Conservation (phyloP, 2,888 invertebrate genomes). For the Tuta absoluta region DNA sequence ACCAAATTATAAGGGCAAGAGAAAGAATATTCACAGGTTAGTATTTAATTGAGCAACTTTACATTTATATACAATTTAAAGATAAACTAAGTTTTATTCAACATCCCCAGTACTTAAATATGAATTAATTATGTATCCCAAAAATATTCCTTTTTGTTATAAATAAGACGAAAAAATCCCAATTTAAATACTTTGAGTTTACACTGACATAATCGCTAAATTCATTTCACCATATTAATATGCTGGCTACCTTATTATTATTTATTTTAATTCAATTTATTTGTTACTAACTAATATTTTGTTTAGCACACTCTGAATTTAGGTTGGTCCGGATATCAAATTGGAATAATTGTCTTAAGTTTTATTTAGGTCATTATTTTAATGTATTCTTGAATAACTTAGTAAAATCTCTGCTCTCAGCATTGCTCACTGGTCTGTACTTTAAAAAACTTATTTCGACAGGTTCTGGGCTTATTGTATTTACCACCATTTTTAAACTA, state of each 20-base stretch:
- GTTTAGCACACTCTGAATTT: constrained; percentile 2
- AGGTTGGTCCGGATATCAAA: neutral
- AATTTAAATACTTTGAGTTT: neutral
- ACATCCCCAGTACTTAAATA: neutral
- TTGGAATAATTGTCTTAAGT: neutral
- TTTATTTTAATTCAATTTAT: neutral
- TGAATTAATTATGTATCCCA: neutral
- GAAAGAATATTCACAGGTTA: constrained; percentile 93
- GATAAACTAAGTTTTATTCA: neutral
- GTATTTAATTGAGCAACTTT: constrained; percentile 37
- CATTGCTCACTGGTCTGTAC: neutral
- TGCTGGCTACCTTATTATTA: neutral
- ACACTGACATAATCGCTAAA: neutral
- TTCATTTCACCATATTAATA: neutral
- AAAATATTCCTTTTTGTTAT: no score
- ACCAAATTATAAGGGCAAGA: constrained; percentile 87
- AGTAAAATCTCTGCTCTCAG: no score
- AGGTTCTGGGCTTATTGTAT: no score
- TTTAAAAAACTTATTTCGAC: neutral
- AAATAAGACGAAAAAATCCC: neutral
- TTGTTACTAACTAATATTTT: neutral
- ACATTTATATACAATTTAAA: neutral
- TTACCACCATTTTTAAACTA: no score
- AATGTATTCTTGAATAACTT: no score
- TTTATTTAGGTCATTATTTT: neutral